Percentiles rank a stretch among this genome's conserved stretches.
These are phyloP conservation scores for Eulemur albifrons DNA, from an alignment of 2,797 vertebrate genomes.

Conservation along the genomic window DNA sequence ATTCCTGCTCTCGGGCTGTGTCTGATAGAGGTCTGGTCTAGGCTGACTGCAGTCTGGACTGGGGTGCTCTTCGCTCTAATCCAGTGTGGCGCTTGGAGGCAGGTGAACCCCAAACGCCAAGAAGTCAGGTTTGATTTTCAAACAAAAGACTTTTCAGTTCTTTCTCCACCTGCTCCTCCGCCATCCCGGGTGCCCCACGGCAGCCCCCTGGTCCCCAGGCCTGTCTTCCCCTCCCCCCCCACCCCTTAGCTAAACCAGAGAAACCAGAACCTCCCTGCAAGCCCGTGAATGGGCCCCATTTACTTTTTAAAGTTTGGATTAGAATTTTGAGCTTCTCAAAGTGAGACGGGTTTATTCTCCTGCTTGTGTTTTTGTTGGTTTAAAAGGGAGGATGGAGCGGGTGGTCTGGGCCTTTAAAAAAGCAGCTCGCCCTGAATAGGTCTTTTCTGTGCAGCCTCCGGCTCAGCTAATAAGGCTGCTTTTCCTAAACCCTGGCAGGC, in stretches of 20 bases:
- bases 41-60: neutral
- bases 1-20: constrained; percentile 44
- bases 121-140: constrained; percentile 16
- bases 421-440: neutral
- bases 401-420: constrained; percentile 47
- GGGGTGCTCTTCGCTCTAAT: neutral
- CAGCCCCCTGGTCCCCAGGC: neutral
- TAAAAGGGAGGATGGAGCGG: neutral
- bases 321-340: constrained; percentile 18
- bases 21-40: constrained; percentile 37
- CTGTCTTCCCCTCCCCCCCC: neutral
- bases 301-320: constrained; percentile 24
- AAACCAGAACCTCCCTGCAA: neutral
- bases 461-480: neutral
- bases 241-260: neutral
- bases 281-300: neutral
- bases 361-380: constrained; percentile 38
- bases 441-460: neutral
- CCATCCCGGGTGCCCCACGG: accelerated
- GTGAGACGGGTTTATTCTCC: neutral
- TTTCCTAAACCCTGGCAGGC: neutral
- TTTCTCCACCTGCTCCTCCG: neutral
- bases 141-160: neutral
- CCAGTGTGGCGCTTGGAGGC: neutral
- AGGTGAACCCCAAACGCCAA: constrained; percentile 19